phyloP scores from a whole-genome alignment of 2,797 vertebrate genomes.

The Gymnodraco acuticeps region DNA sequence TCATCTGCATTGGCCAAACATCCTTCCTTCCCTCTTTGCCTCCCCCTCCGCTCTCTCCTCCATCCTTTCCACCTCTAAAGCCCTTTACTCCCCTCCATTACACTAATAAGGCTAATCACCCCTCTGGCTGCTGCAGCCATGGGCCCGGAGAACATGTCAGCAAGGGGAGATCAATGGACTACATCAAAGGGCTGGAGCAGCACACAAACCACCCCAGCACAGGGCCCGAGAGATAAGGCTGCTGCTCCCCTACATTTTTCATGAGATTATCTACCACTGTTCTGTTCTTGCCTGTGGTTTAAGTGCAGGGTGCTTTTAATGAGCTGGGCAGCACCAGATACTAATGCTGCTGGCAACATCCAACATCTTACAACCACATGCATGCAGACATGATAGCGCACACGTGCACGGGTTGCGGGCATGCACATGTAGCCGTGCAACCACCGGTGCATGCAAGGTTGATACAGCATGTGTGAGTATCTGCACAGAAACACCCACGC shows the following conservation, averaged over 20 bases:
- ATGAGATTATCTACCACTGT: constrained; percentile 80
- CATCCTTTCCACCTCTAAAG: constrained; percentile 71
- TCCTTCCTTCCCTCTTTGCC: constrained; percentile 8
- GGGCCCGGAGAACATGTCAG: constrained; percentile 79
- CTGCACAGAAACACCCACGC: constrained; percentile 39
- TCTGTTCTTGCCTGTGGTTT: constrained; percentile 73
- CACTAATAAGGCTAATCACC: constrained; percentile 84
- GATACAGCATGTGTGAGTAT: constrained; percentile 19
- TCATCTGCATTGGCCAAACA: constrained; percentile 60
- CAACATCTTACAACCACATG: constrained; percentile 51
- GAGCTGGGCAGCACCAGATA: constrained; percentile 66
- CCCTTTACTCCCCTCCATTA: constrained; percentile 80
- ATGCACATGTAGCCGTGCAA: not conserved
- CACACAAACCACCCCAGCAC: constrained; percentile 71
- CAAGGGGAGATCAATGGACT: constrained; percentile 81
- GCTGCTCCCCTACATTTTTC: constrained; percentile 80
- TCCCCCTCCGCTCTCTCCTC: constrained; percentile 34
- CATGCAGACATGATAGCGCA: constrained; percentile 34
- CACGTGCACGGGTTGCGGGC: constrained; percentile 9
- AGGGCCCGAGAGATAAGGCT: constrained; percentile 75
- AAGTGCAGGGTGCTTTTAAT: constrained; percentile 74
- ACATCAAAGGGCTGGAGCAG: constrained; percentile 82
- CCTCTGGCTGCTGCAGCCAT: constrained; percentile 71
- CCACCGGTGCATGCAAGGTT: constrained; percentile 28
- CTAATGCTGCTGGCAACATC: constrained; percentile 37